These are phyloP conservation scores for Bhutanitis thaidina DNA, from an alignment of 2,888 invertebrate genomes.

Conservation along the genomic window DNA sequence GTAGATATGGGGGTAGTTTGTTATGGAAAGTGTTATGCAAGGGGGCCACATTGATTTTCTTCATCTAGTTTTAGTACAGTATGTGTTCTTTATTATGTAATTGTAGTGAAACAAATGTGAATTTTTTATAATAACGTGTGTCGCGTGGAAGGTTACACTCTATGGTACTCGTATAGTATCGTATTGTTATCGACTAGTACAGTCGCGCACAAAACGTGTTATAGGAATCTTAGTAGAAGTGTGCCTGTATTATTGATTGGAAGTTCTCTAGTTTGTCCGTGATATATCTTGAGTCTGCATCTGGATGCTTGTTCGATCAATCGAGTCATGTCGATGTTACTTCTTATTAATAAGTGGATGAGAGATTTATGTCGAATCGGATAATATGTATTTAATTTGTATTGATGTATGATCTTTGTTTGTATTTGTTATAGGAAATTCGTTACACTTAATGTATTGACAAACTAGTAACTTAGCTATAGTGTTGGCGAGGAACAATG, in stretches of 20 bases:
- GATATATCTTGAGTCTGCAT: not conserved
- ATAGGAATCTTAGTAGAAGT: not conserved
- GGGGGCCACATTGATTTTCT: conserved; percentile 24
- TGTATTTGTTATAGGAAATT: too few species aligned
- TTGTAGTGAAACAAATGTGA: conserved; percentile 16
- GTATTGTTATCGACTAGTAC: conserved; percentile 17
- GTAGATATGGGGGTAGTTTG: conserved; percentile 12
- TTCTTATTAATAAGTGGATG: too few species aligned
- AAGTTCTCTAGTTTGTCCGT: not conserved
- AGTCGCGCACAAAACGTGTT: conserved; percentile 17
- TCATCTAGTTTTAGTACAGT: conserved; percentile 20
- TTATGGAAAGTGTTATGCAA: not conserved
- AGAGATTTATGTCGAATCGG: too few species aligned
- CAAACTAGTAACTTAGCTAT: too few species aligned
- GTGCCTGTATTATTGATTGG: too few species aligned
- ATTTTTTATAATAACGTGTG: conserved; percentile 13
- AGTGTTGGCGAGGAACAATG: not conserved
- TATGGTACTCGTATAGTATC: conserved; percentile 7
- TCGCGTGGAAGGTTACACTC: conserved; percentile 4
- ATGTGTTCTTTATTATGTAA: conserved; percentile 24
- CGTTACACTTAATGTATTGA: too few species aligned
- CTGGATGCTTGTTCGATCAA: not conserved
- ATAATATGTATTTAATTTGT: too few species aligned
- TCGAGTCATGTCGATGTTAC: too few species aligned
- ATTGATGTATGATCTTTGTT: too few species aligned